Evolutionary conservation across 2,888 invertebrate genomes (phyloP), one percentile per base, ranked within the genome.

Genomic region (Mythimna impura): DNA sequence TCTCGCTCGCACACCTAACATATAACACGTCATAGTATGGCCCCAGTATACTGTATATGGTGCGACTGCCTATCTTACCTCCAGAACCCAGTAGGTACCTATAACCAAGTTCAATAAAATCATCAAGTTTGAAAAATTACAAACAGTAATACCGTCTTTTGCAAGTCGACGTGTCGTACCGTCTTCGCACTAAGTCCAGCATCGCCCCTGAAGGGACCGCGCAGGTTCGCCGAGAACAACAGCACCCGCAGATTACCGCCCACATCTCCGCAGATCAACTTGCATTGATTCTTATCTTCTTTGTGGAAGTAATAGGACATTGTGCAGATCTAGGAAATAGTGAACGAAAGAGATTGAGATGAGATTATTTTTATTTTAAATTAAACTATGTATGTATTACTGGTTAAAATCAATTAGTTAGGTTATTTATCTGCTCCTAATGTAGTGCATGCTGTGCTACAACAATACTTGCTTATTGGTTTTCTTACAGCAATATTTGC

Each of bases 261-360:
- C 88, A 97, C 97, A 90, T 98, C 98, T 2, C 98, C 98, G 78
- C 97, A 95, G 43, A 98, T 91, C 79, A 98, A 92, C 76, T 97
- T 97, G 22, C 97, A 97, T 54, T 97, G 94, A 83, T 97, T 96
- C 20, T 94, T 93, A n/a, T 92, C 87, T 82, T 97, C 95, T 81
- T 94, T 90, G 82, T 95, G 92, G 89, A 97, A 97, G 88, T 97
- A 96, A 91, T 98, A 98, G 89, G 96, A 85, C 95, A 96, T 94
- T 36, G 96, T 92, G 87, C 94, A 94, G 80, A 96, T 95, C 95
- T 95, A 82, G 7, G 25, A 40, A 61, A 25, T 22, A 12, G 36
- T n/a, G 6, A n/a, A 60, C n/a, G n/a, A 36, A 9, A 54, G 52
- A 52, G 22, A 52, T 22, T 22, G 17, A 25, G 12, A 36, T 58